Evolutionary conservation across 2,113 vertebrate genomes (phyloP).

Genomic region (Vireo altiloquus): DNA sequence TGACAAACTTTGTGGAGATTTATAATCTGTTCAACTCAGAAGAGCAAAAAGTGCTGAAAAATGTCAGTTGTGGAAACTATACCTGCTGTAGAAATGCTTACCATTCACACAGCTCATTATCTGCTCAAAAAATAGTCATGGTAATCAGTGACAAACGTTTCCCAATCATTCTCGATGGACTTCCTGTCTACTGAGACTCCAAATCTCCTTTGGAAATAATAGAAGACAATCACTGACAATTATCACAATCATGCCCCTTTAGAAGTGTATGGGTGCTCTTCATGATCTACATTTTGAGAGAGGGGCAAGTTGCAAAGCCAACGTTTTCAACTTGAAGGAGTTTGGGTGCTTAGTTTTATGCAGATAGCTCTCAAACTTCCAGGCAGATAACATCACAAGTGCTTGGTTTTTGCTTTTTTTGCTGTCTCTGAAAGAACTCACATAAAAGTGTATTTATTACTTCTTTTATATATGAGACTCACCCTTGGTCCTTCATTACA

Average conservation of each 20-base stretch:
- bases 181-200: not conserved
- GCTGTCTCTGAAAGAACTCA: not conserved
- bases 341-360: not conserved
- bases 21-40: not conserved
- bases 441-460: not conserved
- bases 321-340: not conserved
- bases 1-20: not conserved
- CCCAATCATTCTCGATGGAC: not conserved
- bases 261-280: not conserved
- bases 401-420: not conserved
- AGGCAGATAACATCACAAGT: not conserved
- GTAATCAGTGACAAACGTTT: conserved; percentile 16
- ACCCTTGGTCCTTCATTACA: not conserved
- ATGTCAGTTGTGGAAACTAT: not conserved
- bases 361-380: not conserved
- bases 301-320: not conserved
- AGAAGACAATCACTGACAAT: not conserved
- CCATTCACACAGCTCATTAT: not conserved
- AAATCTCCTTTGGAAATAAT: not conserved
- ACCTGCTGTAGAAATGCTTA: not conserved
- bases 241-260: not conserved
- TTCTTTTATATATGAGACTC: not conserved
- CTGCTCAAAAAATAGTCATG: not conserved
- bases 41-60: not conserved
- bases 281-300: not conserved